Base-by-base conservation (phyloP, 2,797 vertebrate species). In the Chaetophractus vellerosus region DNA sequence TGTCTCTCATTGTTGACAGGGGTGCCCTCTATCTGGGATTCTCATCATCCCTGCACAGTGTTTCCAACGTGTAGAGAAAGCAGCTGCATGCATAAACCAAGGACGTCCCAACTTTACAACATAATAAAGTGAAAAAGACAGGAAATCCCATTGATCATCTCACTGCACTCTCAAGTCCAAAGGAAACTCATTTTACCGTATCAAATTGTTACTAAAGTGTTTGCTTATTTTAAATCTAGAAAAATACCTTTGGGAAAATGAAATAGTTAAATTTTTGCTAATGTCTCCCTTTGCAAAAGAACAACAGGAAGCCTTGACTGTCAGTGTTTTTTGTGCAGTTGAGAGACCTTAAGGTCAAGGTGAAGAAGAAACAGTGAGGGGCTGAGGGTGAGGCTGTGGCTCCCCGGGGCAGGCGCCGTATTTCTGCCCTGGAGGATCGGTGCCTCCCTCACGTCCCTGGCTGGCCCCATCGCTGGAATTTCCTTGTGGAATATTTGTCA, bases 201-300 rank as follows among this genome's bases (percentile, higher is more conserved):
- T 75, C 23, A 57, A 88, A 59, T 88, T 74, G 57, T 91, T 92
- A 88, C 61, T 52, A 83, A 68, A 86, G 55, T 88, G 45, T 68
- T 55, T 88, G 78, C 28, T 93, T 83, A 45, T 52, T 90, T 96
- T 71, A 55, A 16, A 76, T 92, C 83, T 74, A 72, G 55, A 64
- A 66, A 63, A 33, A 72, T 38, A 45, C 26, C 45, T 92, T 33
- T 69, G 57, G 28, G 66, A 90, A 26, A 21, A 55, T 2, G 45
- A 92, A 92, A 90, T 91, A 81, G 75, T 86, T 85, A 81, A 90
- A 85, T 8, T 86, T 92, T 92, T 88, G 61, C 66, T 95, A 81
- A 61, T 72, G 61, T 57, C 88, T 93, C 48, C 63, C 55, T 96
- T 74, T 89, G 72, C 76, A 84, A 78, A 93, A 91, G 68, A 89